Conservation (phyloP, 2,797 vertebrate species). For the Caiman crocodilus region DNA sequence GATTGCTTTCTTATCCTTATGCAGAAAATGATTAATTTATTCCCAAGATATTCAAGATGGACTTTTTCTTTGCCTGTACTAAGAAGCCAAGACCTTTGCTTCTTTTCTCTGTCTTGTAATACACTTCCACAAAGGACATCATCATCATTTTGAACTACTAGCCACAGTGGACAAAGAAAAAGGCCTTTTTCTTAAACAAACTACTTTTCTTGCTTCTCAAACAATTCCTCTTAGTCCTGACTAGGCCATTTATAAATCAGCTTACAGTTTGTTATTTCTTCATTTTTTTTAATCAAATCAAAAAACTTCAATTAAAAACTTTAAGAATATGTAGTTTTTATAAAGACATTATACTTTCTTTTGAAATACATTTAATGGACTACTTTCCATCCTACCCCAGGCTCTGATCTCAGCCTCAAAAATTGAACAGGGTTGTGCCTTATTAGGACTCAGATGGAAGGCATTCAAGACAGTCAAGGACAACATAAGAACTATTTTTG, state of each 20-base stretch:
- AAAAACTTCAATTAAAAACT: neutral
- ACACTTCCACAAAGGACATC: neutral
- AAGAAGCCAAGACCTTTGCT: neutral
- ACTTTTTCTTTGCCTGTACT: neutral
- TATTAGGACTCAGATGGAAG: neutral
- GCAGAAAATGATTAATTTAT: neutral
- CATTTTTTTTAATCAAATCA: too few relatives aligned
- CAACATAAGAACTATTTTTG: neutral
- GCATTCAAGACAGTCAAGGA: neutral
- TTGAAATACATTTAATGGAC: neutral
- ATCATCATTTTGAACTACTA: neutral
- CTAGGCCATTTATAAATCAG: neutral
- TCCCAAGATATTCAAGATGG: neutral
- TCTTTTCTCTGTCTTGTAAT: neutral
- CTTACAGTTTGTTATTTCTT: neutral
- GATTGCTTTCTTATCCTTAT: neutral
- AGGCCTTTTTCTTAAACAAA: neutral
- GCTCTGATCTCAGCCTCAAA: constrained; percentile 8
- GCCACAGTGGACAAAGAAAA: neutral
- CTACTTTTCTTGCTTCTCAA: rapidly evolving
- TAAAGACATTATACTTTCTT: neutral
- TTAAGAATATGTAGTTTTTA: neutral
- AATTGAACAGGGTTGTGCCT: neutral
- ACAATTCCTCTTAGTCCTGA: neutral
- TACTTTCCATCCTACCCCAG: rapidly evolving